phyloP scores from a whole-genome alignment of 2,113 vertebrate species.

The Holacanthus passer region DNA sequence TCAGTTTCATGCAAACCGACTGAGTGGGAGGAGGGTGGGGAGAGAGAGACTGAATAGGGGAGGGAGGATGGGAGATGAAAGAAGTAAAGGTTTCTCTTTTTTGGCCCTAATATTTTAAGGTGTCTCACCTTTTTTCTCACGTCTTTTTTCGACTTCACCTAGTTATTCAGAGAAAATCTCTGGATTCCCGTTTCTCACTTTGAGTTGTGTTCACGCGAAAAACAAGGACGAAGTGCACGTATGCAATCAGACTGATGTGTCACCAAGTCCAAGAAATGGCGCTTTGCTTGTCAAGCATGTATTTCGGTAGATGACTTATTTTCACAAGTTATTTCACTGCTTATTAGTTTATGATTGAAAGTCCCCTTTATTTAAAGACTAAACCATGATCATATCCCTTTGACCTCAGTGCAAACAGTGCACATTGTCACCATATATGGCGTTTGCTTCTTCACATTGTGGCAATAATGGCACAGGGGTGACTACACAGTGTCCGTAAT shows the following conservation, averaged over 20 bases:
- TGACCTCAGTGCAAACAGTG: background rate
- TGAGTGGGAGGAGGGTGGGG: constrained; percentile 66
- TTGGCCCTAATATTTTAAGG: constrained; percentile 43
- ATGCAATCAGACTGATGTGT: background rate
- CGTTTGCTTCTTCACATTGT: constrained; percentile 53
- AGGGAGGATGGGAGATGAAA: constrained; percentile 55
- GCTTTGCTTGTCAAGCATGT: background rate
- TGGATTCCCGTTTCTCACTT: background rate
- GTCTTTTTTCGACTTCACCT: background rate
- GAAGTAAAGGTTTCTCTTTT: constrained; percentile 26
- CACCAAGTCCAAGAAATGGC: constrained; percentile 12
- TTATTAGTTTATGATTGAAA: background rate
- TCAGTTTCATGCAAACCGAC: constrained; percentile 75
- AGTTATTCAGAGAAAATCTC: background rate
- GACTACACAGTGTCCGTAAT: constrained; percentile 57
- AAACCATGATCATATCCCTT: background rate
- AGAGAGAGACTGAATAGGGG: constrained; percentile 38
- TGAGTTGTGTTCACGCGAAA: background rate
- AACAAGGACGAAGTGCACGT: background rate
- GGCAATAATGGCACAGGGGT: constrained; percentile 37
- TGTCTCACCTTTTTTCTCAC: constrained; percentile 41
- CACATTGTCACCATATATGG: constrained; percentile 41
- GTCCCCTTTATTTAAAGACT: constrained; percentile 1
- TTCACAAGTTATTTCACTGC: background rate
- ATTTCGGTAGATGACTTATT: background rate